Base-by-base conservation (phyloP, 2,888 invertebrate species). In the Therioaphis trifolii region DNA sequence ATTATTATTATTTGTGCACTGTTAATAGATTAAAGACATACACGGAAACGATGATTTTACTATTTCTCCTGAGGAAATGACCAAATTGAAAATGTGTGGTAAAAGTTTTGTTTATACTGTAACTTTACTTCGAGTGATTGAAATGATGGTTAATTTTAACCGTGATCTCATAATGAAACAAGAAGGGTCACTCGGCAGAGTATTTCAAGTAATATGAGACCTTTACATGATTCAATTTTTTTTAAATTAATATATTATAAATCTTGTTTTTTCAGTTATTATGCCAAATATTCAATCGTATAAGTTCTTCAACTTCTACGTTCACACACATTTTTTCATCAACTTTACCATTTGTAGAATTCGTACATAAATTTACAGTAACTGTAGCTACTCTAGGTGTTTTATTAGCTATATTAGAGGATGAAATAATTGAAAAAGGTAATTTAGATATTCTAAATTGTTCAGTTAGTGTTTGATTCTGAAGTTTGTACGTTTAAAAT, bases 231-330 rank as follows among this genome's bases (percentile, higher is more conserved):
- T 2, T 46, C 21, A 21, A n/a, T 63, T 29, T 12, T 76, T 27
- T 63, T 2, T 46, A 15, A 5, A 18, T 49, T 2, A 40, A 68
- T 21, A 15, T 35, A 35, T 21, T 24, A 35, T 58, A 55, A 12
- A 61, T 46, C 2, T 61, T 58, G 27, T 43, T 61, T 29, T 63
- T 72, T 49, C 35, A 82, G 82, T 40, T 82, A n/a, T 63, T 82
- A 29, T 82, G 82, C 40, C 82, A 82, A 82, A 82, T 82, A 52
- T 52, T 82, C 18, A 74, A 74, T 21, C 82, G 82, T n/a, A 40
- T 66, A 27, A 49, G 66, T n/a, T 35, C 63, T n/a, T 82, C 82
- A 14, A 52, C 63, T 40, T 72, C 71, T 14, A 82, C 82, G 24
- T 82, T 82, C 52, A 63, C 52, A n/a, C 14, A n/a, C 14, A 24